Base-by-base conservation (phyloP, 2,888 invertebrate genomes). In the Caenorhabditis drosophilae region DNA sequence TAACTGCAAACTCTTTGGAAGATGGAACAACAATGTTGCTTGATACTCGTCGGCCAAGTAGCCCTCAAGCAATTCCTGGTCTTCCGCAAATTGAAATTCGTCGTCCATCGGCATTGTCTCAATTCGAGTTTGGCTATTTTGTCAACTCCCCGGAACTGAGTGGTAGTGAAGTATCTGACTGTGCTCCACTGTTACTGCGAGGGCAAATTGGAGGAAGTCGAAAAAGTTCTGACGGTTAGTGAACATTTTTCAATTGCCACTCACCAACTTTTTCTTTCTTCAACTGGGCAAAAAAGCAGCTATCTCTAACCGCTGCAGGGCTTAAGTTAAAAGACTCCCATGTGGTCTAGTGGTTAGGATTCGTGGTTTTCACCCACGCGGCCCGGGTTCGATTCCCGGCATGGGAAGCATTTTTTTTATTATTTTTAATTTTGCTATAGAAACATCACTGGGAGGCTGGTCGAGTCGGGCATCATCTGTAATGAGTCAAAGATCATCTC, bases 61-160 rank as follows among this genome's bases (percentile, higher is more conserved):
- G 80, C 44, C 81, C 81, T 1, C 81, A 80, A 56, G 80, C 81
- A 0, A 81, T 82, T 48, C 82, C 82, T 27, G 82, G 82, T 9
- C 70, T 82, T 36, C 82, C 82, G n/a, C 67, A 48, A 51, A 82
- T 82, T 50, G 82, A 82, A 58, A 82, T 82, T 42, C 66, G 82
- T 20, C 62, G 82, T 7, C 82, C 82, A 12, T 80, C 80, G 15
- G 82, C 81, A 4, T 55, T 82, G 25, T 79, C 80, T 6, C 81
- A 82, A 54, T 83, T 81, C 47, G 82, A 82, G 48, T 83, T 82
- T 42, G 82, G 82, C 3, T 82, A 82, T 61, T 81, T 80, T 60
- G 81, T 82, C 34, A 81, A 82, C 42, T 80, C 82, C 7, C 82
- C 82, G 7, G 81, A 81, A 15, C 50, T 73, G 15, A 61, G 63